A percentile compares a stretch with the other conserved stretches of the same genome.
These are phyloP conservation scores for Bradypodion ventrale DNA, from an alignment of 2,797 vertebrate species.

Conservation along the genomic window DNA sequence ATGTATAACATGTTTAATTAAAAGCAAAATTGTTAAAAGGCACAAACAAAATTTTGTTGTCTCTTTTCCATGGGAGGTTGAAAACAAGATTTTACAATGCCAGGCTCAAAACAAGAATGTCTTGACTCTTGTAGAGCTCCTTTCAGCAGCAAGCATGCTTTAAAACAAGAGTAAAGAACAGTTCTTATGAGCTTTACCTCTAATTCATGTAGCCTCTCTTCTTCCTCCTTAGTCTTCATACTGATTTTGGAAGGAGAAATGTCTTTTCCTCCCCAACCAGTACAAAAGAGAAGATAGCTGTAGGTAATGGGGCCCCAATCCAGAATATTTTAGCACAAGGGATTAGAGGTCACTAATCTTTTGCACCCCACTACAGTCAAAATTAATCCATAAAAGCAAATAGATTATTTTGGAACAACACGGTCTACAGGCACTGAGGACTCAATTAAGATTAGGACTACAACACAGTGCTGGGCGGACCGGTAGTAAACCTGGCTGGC, in stretches of 20 bases:
- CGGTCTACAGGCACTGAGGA: neutral
- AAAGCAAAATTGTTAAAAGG: neutral
- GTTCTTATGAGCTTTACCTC: neutral
- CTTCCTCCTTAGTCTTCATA: neutral
- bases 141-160: neutral
- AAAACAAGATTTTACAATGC: neutral
- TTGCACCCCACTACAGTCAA: neutral
- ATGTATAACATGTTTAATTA: neutral
- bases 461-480: too few relatives aligned
- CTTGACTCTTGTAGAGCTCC: too few relatives aligned
- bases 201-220: neutral
- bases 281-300: too few relatives aligned
- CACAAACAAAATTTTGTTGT: neutral
- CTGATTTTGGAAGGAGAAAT: neutral
- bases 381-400: too few relatives aligned
- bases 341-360: neutral
- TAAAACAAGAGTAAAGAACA: neutral
- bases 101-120: too few relatives aligned
- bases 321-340: neutral
- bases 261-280: neutral
- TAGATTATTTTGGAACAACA: neutral
- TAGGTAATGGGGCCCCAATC: too few relatives aligned
- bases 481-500: too few relatives aligned
- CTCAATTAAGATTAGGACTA: neutral
- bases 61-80: neutral